These are phyloP conservation scores for Elephantulus edwardii DNA, from an alignment of 2,113 vertebrate species.

Conservation along the genomic window DNA sequence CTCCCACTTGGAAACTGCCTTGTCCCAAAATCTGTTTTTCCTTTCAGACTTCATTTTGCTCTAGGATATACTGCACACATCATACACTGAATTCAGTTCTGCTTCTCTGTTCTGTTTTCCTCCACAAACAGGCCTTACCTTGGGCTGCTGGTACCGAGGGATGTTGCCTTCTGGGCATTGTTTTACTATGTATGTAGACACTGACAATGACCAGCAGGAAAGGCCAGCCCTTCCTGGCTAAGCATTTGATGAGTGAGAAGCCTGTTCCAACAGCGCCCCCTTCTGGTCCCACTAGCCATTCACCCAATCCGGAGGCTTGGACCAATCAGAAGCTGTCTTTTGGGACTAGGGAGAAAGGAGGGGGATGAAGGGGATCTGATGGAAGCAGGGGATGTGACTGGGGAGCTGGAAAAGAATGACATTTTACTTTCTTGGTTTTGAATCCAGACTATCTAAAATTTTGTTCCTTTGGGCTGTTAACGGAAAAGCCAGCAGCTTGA, in stretches of 20 bases:
- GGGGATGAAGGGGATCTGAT: not conserved
- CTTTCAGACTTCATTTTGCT: too few species aligned
- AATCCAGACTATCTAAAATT: not conserved
- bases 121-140: not conserved
- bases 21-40: too few species aligned
- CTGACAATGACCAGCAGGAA: too few species aligned
- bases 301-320: not conserved
- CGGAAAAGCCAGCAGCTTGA: too few species aligned
- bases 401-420: not conserved
- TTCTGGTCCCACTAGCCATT: not conserved
- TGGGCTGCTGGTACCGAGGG: not conserved
- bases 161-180: fast-evolving
- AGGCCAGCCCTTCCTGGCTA: too few species aligned
- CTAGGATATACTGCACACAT: too few species aligned
- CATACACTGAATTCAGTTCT: not conserved
- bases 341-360: not conserved
- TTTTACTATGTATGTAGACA: too few species aligned
- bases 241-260: not conserved
- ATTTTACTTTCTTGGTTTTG: slow-evolving; percentile 17
- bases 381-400: not conserved
- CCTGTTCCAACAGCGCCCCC: not conserved
- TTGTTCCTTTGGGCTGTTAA: too few species aligned
- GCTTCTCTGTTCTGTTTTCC: not conserved
- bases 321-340: not conserved
- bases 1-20: too few species aligned